Percentiles rank a stretch among this genome's conserved stretches.
Evolutionary conservation across 2,797 vertebrate species (phyloP).

Genomic region (Xenops minutus): DNA sequence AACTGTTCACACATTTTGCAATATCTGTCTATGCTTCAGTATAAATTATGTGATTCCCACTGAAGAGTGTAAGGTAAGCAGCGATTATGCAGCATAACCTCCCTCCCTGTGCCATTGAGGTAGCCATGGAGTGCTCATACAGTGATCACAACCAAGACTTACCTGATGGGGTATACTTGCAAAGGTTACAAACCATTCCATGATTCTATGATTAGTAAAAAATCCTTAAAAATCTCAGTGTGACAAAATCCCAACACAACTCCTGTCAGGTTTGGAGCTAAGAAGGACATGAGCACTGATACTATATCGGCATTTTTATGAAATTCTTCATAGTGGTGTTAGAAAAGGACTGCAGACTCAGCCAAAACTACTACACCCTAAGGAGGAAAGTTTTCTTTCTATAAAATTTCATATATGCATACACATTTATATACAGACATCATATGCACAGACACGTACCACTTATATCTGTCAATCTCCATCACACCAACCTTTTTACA

Average conservation of each 20-base stretch:
- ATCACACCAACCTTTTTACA: neutral
- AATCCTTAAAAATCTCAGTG: neutral
- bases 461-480: neutral
- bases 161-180: neutral
- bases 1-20: neutral
- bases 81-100: neutral
- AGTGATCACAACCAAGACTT: neutral
- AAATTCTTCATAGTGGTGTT: neutral
- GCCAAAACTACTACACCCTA: neutral
- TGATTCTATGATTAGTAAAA: neutral
- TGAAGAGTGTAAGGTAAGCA: neutral
- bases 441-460: accelerated
- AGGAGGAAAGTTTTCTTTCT: neutral
- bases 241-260: neutral
- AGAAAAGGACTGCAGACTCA: neutral
- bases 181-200: neutral
- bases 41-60: neutral
- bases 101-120: neutral
- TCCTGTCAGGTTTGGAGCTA: neutral
- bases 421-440: neutral
- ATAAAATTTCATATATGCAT: neutral
- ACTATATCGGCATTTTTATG: neutral
- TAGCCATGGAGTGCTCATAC: neutral
- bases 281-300: accelerated
- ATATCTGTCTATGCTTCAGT: neutral